Conservation (phyloP, 1,140 invertebrate species). For the Dendroctonus valens region DNA sequence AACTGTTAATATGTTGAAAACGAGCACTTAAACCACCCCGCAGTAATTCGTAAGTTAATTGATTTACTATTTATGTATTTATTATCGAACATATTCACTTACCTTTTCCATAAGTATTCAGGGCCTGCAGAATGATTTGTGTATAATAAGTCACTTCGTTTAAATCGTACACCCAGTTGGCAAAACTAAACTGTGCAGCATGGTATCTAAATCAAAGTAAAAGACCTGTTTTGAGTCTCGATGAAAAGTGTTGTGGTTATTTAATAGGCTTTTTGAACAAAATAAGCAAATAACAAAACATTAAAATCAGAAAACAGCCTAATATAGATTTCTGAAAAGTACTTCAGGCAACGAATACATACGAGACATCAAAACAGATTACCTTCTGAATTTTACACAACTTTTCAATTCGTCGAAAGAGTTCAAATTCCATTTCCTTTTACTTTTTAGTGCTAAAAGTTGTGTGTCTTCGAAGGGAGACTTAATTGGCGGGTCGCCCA, state of each 20-base stretch:
- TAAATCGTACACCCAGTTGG: slow-evolving; percentile 46
- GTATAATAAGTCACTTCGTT: slow-evolving; percentile 46
- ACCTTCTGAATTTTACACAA: slow-evolving; percentile 41
- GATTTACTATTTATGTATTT: no score
- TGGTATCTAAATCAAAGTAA: slow-evolving; percentile 38
- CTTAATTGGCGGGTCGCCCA: slow-evolving; percentile 40
- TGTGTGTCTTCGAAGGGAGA: slow-evolving; percentile 44
- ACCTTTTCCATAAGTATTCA: slow-evolving; percentile 43
- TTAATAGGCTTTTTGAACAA: no score
- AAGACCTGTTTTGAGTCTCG: not conserved
- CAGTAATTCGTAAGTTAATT: no score
- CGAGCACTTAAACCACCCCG: no score
- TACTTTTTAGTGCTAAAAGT: slow-evolving; percentile 39
- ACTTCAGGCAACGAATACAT: no score
- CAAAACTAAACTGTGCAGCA: slow-evolving; percentile 40
- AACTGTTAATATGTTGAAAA: no score
- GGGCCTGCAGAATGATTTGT: slow-evolving; percentile 37
- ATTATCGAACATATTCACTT: not conserved
- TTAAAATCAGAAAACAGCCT: no score
- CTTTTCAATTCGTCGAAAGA: slow-evolving; percentile 37
- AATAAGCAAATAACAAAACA: no score
- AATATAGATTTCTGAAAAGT: no score
- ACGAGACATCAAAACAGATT: not conserved
- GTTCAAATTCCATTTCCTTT: slow-evolving; percentile 31
- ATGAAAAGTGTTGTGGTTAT: no score